A percentile compares a stretch with the other conserved stretches of the same genome.
These are phyloP conservation scores for Troides helena DNA, from an alignment of 2,888 invertebrate species.

Conservation along the genomic window DNA sequence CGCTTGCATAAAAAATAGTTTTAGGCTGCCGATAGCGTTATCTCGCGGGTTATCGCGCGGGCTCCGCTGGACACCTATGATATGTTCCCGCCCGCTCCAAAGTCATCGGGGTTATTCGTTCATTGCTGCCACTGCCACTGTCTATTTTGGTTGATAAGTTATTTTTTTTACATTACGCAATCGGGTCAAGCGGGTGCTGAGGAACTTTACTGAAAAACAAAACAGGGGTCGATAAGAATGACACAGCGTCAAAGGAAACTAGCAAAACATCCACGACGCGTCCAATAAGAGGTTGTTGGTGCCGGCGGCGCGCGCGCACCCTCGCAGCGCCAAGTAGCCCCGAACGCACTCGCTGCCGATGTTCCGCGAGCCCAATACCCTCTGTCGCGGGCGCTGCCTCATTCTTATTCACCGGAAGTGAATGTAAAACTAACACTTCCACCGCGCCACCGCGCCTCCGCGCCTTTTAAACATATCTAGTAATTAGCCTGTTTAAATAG, in stretches of 20 bases:
- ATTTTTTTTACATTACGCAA: slow-evolving; percentile 22
- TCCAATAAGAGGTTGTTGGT: background rate
- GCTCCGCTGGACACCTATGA: slow-evolving; percentile 33
- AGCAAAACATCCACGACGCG: no score
- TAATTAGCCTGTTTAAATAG: no score
- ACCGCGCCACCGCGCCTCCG: no score
- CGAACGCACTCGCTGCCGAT: background rate
- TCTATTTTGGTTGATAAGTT: slow-evolving; percentile 7
- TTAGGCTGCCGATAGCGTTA: slow-evolving; percentile 51
- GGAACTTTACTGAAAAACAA: no score
- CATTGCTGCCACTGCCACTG: slow-evolving; percentile 27
- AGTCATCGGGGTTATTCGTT: slow-evolving; percentile 39
- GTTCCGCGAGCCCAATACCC: background rate
- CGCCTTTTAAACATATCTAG: no score
- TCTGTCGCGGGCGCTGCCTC: background rate
- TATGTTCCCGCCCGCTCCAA: slow-evolving; percentile 38
- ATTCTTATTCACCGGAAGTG: background rate
- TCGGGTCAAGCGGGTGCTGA: background rate
- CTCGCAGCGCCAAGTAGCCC: slow-evolving; percentile 1
- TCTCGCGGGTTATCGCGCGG: slow-evolving; percentile 38
- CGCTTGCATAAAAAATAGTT: slow-evolving; percentile 38
- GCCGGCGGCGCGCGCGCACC: background rate
- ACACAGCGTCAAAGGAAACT: no score
- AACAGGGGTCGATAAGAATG: no score
- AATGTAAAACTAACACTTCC: no score